phyloP scores from a whole-genome alignment of 2,888 invertebrate species.

The Phortica okadai region DNA sequence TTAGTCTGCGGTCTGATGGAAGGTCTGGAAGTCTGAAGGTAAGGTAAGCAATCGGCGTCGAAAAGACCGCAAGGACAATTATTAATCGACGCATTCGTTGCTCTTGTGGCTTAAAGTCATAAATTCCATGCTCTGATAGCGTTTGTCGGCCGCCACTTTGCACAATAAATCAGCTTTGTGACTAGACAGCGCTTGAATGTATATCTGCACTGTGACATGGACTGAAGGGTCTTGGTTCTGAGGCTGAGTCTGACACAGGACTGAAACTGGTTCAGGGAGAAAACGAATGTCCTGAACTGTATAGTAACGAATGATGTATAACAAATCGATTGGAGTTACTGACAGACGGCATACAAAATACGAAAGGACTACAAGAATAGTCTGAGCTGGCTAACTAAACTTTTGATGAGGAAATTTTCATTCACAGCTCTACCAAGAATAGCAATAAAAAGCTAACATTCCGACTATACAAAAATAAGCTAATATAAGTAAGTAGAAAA shows the following conservation, averaged over 20 bases:
- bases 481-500: background rate
- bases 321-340: no score
- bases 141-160: conserved; percentile 61
- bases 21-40: no score
- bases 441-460: background rate
- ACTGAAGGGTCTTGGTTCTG: background rate
- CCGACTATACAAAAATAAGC: background rate
- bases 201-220: no score
- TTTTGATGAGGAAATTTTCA: no score
- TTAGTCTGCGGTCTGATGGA: background rate
- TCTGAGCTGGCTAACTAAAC: no score
- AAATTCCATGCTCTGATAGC: conserved; percentile 60
- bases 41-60: no score
- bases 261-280: no score
- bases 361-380: no score
- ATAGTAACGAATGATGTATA: background rate
- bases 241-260: background rate
- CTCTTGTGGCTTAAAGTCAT: conserved; percentile 36
- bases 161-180: conserved; percentile 59
- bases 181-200: background rate
- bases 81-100: background rate
- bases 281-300: no score
- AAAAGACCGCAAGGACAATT: conserved; percentile 1
- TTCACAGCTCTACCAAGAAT: background rate
- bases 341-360: no score